Base-by-base conservation (phyloP, 2,113 vertebrate species). In the Hyla sarda region DNA sequence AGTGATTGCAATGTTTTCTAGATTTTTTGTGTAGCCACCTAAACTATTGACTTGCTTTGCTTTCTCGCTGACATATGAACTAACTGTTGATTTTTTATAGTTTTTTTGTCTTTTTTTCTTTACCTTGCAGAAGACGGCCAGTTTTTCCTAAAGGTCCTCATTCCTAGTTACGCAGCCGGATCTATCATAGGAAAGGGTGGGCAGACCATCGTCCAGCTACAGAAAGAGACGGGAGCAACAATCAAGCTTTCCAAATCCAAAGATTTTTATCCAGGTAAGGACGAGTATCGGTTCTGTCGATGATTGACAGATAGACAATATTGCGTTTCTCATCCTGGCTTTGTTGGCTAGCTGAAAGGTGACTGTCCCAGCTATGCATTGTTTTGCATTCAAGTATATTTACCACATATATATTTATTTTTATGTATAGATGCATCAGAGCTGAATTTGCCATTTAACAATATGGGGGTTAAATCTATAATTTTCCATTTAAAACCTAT, bases 181-280 rank as follows among this genome's bases (percentile, higher is more conserved):
- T 96, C 96, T 95, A 96, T 96, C 93, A 96, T 96, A 95, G 96
- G 96, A 89, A 96, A 96, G 93, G 96, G 96, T 94, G 96, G 96
- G 92, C 96, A 96, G 91, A 96, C 96, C 93, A 96, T 96, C 93
- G 96, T 96, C 92, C 96, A 96, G 90, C 94, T 96, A 93, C 96
- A 96, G 92, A 96, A 96, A 93, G 96, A 96, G 93, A 96, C 96
- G 90, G 96, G 96, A 92, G 96, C 96, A 90, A 96, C 95, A 90
- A 96, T 96, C 94, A 96, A 96, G 94, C 94, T 96, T 91, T 96
- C 96, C 92, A 96, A 96, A 94, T 96, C 96, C 95, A 96, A 96
- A 96, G 96, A 96, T 93, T 96, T 96, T 94, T 96, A 96, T 87
- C 96, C 96, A 96, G 96, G 96, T 96, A 96, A 92, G 95, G 93